Evolutionary conservation across 2,888 invertebrate genomes (phyloP).

Genomic region (Leucoptera coffeella): DNA sequence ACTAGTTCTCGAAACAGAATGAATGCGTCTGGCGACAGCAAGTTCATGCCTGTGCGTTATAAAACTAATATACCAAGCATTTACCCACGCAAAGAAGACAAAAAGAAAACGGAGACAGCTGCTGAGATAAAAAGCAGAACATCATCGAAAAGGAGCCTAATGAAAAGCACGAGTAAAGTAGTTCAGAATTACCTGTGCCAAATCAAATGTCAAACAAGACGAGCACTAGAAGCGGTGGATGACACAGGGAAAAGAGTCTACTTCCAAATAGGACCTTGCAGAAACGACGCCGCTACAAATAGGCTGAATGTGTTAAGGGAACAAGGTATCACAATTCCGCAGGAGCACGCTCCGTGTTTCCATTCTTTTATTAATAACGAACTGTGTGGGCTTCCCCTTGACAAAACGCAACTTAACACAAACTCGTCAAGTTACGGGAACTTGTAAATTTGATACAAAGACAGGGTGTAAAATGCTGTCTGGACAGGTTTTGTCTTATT

Average conservation of each 20-base stretch:
- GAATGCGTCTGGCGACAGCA: too few relatives aligned
- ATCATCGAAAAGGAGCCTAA: too few relatives aligned
- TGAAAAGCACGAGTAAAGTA: background rate
- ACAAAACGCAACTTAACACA: too few relatives aligned
- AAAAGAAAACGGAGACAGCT: too few relatives aligned
- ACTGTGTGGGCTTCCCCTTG: too few relatives aligned
- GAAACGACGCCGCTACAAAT: constrained; percentile 19
- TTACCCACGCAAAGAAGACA: background rate
- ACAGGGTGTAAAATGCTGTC: too few relatives aligned
- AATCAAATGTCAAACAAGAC: constrained; percentile 22
- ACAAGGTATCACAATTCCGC: constrained; percentile 30
- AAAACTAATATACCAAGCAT: background rate
- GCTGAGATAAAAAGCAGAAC: too few relatives aligned
- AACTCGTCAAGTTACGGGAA: too few relatives aligned
- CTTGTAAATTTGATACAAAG: too few relatives aligned
- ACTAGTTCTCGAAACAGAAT: too few relatives aligned
- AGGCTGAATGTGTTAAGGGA: constrained; percentile 14
- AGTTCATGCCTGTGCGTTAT: constrained; percentile 7
- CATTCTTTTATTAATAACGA: constrained; percentile 28
- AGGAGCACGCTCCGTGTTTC: constrained; percentile 36
- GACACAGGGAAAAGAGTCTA: constrained; percentile 23
- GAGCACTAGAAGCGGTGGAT: constrained; percentile 25
- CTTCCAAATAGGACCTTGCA: constrained; percentile 16
- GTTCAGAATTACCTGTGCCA: constrained; percentile 13
- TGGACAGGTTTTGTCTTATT: too few relatives aligned